A percentile compares a stretch with the other conserved stretches of the same genome.
phyloP scores from a whole-genome alignment of 1,140 invertebrate genomes.

The Orchesella cincta region DNA sequence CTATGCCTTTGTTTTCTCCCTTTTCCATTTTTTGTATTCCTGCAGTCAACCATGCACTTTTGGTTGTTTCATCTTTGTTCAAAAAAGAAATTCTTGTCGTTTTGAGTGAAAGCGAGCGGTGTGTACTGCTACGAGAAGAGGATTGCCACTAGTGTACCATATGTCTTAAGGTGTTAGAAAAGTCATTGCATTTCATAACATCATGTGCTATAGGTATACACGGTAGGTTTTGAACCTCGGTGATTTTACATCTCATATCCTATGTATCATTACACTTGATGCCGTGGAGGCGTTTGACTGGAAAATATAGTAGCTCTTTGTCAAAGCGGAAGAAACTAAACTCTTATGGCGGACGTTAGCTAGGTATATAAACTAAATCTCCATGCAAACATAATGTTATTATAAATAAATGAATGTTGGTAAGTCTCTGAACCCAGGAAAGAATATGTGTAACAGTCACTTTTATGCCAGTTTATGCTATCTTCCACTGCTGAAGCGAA shows the following conservation, averaged over 20 bases:
- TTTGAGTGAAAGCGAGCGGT: not conserved
- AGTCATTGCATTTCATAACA: not conserved
- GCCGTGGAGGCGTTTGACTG: not conserved
- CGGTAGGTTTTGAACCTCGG: not conserved
- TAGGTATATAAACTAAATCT: too few species aligned
- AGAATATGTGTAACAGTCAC: not conserved
- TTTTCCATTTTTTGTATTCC: not conserved
- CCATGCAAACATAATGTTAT: constrained; percentile 2
- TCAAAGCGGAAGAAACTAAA: not conserved
- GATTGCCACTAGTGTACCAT: not conserved
- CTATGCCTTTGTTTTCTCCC: not conserved
- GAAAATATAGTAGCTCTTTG: constrained; percentile 6
- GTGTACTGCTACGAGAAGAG: not conserved
- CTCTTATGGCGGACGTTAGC: not conserved
- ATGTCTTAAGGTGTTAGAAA: constrained; percentile 18
- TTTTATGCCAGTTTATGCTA: constrained; percentile 1
- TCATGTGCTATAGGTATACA: not conserved
- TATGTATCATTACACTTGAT: not conserved
- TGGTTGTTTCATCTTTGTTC: not conserved
- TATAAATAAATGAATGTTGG: not conserved
- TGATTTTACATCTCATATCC: not conserved
- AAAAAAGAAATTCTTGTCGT: not conserved
- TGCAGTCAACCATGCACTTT: not conserved
- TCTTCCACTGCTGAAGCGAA: not conserved
- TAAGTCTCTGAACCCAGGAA: not conserved